Conservation (phyloP, 2,888 invertebrate genomes). For the Caenorhabditis drosophilae region DNA sequence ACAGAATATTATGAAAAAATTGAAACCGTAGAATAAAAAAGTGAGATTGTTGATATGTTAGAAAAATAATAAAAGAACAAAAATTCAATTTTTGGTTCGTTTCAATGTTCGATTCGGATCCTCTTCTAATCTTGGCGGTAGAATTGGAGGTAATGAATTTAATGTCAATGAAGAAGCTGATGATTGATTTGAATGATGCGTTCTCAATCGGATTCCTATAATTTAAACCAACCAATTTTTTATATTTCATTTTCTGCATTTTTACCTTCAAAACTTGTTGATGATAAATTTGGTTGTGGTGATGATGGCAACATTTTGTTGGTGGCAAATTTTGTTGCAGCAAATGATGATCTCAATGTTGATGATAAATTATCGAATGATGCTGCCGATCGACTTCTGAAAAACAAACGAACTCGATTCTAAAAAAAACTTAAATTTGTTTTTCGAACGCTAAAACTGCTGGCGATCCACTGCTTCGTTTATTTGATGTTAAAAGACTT, state of each 20-base stretch:
- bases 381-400: constrained; percentile 28
- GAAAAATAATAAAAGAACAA: neutral
- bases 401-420: constrained; percentile 6
- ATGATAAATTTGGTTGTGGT: constrained; percentile 5
- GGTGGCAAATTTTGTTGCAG: constrained; percentile 10
- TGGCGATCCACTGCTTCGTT: constrained; percentile 25
- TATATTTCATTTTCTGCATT: neutral
- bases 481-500: constrained; percentile 29
- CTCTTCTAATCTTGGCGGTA: constrained; percentile 20
- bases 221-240: neutral
- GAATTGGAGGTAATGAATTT: constrained; percentile 16
- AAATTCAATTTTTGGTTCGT: constrained; percentile 8
- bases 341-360: constrained; percentile 24
- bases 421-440: neutral
- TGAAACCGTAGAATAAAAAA: neutral
- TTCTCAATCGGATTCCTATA: constrained; percentile 25
- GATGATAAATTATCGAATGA: constrained; percentile 38
- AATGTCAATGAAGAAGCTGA: constrained; percentile 16
- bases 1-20: too few relatives aligned
- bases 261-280: constrained; percentile 2
- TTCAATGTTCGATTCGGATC: constrained; percentile 32
- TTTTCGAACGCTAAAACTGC: constrained; percentile 11
- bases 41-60: neutral
- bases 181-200: constrained; percentile 18
- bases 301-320: constrained; percentile 3